Percentiles rank a stretch among this genome's conserved stretches.
These are phyloP conservation scores for Andrena dorsata DNA, from an alignment of 2,888 invertebrate species.

Conservation along the genomic window DNA sequence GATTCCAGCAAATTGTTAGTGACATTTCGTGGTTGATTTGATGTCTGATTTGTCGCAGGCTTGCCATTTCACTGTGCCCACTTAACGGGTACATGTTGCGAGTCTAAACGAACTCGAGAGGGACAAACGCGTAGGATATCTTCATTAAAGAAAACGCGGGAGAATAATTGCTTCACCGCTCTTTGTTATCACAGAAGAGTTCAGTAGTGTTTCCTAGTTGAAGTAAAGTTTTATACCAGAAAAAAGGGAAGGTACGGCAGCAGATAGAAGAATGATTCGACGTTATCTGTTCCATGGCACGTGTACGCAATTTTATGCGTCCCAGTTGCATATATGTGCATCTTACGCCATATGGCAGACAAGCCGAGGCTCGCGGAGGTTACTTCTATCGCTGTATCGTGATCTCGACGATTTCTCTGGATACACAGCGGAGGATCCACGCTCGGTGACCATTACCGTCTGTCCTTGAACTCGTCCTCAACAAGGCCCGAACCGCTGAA, in stretches of 20 bases:
- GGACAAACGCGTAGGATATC: too few species aligned
- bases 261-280: constrained; percentile 3
- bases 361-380: constrained; percentile 6
- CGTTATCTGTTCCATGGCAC: constrained; percentile 24
- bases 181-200: neutral
- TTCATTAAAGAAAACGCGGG: too few species aligned
- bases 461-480: constrained; percentile 77
- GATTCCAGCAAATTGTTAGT: constrained; percentile 29
- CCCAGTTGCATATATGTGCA: constrained; percentile 28
- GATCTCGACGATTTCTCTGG: constrained; percentile 62
- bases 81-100: neutral
- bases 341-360: constrained; percentile 50
- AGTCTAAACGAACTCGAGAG: too few species aligned
- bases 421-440: constrained; percentile 45
- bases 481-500: constrained; percentile 63
- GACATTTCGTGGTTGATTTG: constrained; percentile 35
- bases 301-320: constrained; percentile 37
- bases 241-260: neutral
- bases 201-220: neutral
- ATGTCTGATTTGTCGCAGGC: neutral
- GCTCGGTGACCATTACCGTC: constrained; percentile 39
- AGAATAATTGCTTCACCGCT: too few species aligned
- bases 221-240: neutral
- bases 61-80: neutral
- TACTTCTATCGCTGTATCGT: constrained; percentile 46